Evolutionary conservation across 2,888 invertebrate species (phyloP).

Genomic region (Allygus modestus): DNA sequence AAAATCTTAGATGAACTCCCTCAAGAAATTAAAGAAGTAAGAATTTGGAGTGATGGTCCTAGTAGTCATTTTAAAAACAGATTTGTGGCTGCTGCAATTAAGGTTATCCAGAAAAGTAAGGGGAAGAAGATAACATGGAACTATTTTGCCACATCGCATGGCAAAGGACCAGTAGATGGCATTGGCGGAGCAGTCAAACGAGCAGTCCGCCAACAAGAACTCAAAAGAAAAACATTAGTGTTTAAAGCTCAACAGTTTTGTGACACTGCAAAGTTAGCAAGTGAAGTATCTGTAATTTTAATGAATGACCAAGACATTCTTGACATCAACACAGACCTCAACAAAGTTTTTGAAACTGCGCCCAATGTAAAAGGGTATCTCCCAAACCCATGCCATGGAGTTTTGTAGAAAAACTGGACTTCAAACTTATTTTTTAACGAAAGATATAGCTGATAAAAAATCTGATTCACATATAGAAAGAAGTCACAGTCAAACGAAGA

Average conservation of each 20-base stretch:
- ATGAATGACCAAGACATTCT: slow-evolving; percentile 37
- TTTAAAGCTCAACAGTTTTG: slow-evolving; percentile 29
- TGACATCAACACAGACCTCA: background rate
- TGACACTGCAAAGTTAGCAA: background rate
- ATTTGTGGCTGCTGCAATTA: slow-evolving; percentile 27
- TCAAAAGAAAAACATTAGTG: background rate
- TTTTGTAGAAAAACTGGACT: background rate
- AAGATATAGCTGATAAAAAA: background rate
- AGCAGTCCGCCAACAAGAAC: slow-evolving; percentile 15
- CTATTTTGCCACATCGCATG: slow-evolving; percentile 19
- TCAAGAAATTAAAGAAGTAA: slow-evolving; percentile 7
- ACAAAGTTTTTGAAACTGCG: slow-evolving; percentile 6
- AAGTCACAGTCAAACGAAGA: background rate
- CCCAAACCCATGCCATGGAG: slow-evolving; percentile 12
- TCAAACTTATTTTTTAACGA: background rate
- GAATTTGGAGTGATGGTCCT: slow-evolving; percentile 30
- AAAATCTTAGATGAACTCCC: slow-evolving; percentile 28
- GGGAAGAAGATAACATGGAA: slow-evolving; percentile 5
- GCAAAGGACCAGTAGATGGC: slow-evolving; percentile 43
- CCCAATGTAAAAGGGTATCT: slow-evolving; percentile 19
- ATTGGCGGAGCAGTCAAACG: no score
- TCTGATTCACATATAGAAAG: background rate
- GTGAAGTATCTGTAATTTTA: slow-evolving; percentile 24
- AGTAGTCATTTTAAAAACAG: slow-evolving; percentile 38
- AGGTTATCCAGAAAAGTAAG: background rate